Conservation (phyloP, 1,140 invertebrate genomes). For the Drosophila ficusphila region DNA sequence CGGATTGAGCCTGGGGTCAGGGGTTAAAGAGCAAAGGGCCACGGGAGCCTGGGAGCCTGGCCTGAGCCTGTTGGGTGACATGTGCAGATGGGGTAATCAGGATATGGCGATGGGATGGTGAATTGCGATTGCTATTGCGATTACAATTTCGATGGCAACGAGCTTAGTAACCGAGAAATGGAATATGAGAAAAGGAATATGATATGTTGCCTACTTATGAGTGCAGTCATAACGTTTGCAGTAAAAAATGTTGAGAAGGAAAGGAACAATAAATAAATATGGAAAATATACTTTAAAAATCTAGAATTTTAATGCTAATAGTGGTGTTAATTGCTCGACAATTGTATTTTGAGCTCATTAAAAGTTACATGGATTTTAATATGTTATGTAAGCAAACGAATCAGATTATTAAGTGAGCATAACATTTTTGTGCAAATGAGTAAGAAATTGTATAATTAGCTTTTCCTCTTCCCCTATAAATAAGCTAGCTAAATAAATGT, state of each 20-base stretch:
- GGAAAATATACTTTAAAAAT: neutral
- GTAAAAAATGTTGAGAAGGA: constrained; percentile 4
- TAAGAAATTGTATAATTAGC: no score
- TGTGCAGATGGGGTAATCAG: constrained; percentile 34
- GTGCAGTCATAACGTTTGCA: constrained; percentile 16
- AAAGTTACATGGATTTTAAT: no score
- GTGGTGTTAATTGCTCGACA: neutral
- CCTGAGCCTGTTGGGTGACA: constrained; percentile 29
- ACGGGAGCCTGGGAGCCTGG: neutral
- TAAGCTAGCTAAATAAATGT: neutral
- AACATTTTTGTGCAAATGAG: no score
- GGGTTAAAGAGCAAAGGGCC: neutral
- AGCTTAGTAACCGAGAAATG: constrained; percentile 34
- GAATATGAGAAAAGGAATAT: constrained; percentile 15
- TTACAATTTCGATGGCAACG: constrained; percentile 28
- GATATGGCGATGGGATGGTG: constrained; percentile 32
- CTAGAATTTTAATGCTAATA: neutral
- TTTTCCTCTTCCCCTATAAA: neutral
- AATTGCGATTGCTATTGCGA: constrained; percentile 27
- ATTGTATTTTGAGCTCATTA: no score
- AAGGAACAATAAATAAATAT: constrained; percentile 14
- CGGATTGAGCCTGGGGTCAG: constrained; percentile 11
- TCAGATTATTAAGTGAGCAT: no score
- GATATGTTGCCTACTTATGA: constrained; percentile 46
- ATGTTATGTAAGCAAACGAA: no score